Base-by-base conservation (phyloP, 2,113 vertebrate genomes). In the Hucho hucho region DNA sequence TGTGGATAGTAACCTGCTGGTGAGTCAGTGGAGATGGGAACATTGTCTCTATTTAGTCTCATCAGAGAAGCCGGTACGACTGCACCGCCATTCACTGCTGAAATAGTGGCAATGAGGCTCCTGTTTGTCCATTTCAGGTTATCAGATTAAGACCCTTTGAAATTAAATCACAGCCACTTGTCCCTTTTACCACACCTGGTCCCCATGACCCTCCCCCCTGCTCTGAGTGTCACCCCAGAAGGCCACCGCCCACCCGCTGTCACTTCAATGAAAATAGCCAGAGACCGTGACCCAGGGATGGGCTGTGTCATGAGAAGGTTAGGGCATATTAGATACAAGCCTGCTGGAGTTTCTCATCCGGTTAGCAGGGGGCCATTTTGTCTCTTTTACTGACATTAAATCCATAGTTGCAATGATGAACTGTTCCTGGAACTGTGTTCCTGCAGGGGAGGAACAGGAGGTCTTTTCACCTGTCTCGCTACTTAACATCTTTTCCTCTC, bases 321-420 rank as follows among this genome's bases (percentile, higher is more conserved):
- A 67, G 65, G 29, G 29, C 29, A 67, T 65, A 71, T 72, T 59
- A 77, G 16, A 58, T 67, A 61, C 56, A 58, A 56, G 37, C 70
- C 24, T 61, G 53, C 61, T 72, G 69, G 63, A 24, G 25, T 46
- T 77, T 77, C 63, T 77, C 72, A 72, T 73, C 76, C 72, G 24
- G 71, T 73, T 73, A 74, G 70, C 29, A 53, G 53, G 22, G n/a
- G 46, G 71, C 53, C 69, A 56, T 78, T 73, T 28, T 61, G 46
- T 47, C 26, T 64, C n/a, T 25, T 14, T 59, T 29, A 28, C 14
- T 69, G 71, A 64, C 76, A 61, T 61, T 68, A 69, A 59, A 78
- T 69, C 76, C 43, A 64, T 64, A 78, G 53, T 74, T 46, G 18
- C 71, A 47, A 25, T 70, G 18, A 12, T 29, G 22, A 18, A n/a